Base-by-base conservation (phyloP, 2,888 invertebrate species). In the Saturnia pavonia region DNA sequence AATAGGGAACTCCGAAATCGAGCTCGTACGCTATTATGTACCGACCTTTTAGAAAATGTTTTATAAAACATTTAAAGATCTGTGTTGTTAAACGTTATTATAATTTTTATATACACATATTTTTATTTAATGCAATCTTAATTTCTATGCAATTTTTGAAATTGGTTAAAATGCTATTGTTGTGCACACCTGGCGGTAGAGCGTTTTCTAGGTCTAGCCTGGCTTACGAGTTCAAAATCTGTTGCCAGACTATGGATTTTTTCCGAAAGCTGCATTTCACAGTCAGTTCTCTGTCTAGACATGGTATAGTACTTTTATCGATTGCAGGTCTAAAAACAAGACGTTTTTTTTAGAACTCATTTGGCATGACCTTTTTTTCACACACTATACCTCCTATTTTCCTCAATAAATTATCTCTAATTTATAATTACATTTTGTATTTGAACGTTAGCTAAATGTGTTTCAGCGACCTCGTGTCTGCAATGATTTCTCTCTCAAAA, bases 381-480 rank as follows among this genome's bases (percentile, higher is more conserved):
- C 54, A 22, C 22, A 54, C 22, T 11, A 54, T 22, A 22, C 11
- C 1, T 22, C 6, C 19, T 19, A 7, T 54, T 54, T 22, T 9
- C 54, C n/a, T 22, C 8, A 51, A 51, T n/a, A 51, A n/a, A 65
- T 19, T 65, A 43, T 27, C 51, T 34, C n/a, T 69, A 51, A 19
- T 19, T 27, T 63, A 19, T 40, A 34, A 68, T 70, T 48, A 19
- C 34, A 66, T 65, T 68, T 48, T 40, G 34, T 9, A 54, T 25
- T 65, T 65, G 54, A 68, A 65, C 34, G 71, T 72, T 74, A 72
- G 68, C 51, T 69, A 72, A 77, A 76, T 80, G 75, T 74, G 74
- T 73, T 71, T 69, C 72, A 72, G 70, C 75, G 79, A 79, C 84
- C 84, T 86, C 84, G 82, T 73, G 72, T 81, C 74, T 79, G 74